Conservation (phyloP, 2,113 vertebrate genomes). For the Atherinomorus stipes region DNA sequence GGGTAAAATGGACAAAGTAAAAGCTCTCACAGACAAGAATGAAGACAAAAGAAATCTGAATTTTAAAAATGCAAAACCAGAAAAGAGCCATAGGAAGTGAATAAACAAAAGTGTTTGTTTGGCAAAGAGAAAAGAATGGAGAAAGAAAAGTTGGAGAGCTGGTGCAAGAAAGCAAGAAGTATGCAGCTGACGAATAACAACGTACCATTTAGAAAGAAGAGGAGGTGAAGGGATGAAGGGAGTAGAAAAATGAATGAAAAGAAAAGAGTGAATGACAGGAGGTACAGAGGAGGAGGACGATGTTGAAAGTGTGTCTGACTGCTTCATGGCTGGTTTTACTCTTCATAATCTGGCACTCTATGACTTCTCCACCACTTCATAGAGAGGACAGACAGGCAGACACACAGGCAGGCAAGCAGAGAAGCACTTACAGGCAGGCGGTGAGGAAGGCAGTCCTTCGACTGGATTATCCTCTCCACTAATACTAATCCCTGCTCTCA, state of each 20-base stretch:
- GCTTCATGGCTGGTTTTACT: constrained; percentile 41
- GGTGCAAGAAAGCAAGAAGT: not conserved
- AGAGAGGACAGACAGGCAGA: constrained; percentile 11
- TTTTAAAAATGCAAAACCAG: no score
- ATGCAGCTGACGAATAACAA: not conserved
- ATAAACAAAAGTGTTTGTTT: not conserved
- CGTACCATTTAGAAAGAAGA: not conserved
- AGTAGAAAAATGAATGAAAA: not conserved
- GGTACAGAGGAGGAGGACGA: constrained; percentile 28
- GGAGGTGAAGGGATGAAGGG: not conserved
- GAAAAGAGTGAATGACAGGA: not conserved
- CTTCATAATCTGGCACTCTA: constrained; percentile 34
- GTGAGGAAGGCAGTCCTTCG: constrained; percentile 48
- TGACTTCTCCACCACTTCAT: constrained; percentile 31
- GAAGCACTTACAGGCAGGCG: constrained; percentile 33
- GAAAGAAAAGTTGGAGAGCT: not conserved
- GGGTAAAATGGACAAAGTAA: not conserved
- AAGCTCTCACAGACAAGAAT: not conserved
- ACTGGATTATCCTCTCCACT: constrained; percentile 72
- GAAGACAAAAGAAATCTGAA: not conserved
- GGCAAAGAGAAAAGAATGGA: no score
- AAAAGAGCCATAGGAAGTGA: not conserved
- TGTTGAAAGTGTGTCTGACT: constrained; percentile 50
- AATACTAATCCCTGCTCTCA: constrained; percentile 64
- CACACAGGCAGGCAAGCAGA: not conserved